Conservation (phyloP, 2,888 invertebrate genomes). For the Notodonta ziczac region DNA sequence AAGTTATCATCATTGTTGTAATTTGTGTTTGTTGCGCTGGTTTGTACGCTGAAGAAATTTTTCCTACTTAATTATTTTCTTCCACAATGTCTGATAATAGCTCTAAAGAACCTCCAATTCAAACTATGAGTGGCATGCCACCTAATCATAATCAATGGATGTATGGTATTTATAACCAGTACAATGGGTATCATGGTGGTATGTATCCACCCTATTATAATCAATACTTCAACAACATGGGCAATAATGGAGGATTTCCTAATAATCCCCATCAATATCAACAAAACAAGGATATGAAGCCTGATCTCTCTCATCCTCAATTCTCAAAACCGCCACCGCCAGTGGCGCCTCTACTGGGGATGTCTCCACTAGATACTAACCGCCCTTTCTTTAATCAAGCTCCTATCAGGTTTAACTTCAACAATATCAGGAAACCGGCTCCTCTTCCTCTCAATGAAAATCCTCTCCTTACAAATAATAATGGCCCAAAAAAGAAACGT, state of each 20-base stretch:
- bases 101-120: conserved; percentile 75
- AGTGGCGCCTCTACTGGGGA: conserved; percentile 66
- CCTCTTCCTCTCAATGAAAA: conserved; percentile 72
- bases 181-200: conserved; percentile 69
- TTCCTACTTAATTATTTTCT: conserved; percentile 10
- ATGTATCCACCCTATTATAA: conserved; percentile 81
- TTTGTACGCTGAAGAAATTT: not conserved
- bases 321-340: conserved; percentile 68
- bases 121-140: conserved; percentile 75
- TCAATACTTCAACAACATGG: conserved; percentile 77
- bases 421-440: conserved; percentile 68
- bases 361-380: conserved; percentile 73
- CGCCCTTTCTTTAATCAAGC: conserved; percentile 75
- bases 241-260: conserved; percentile 56
- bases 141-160: conserved; percentile 75
- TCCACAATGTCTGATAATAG: conserved; percentile 68
- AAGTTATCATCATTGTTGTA: conserved; percentile 9
- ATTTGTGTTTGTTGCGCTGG: conserved; percentile 2
- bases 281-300: conserved; percentile 59
- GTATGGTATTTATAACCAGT: conserved; percentile 71
- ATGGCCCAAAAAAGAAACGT: conserved; percentile 89
- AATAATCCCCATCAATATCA: conserved; percentile 64
- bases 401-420: conserved; percentile 79
- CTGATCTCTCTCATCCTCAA: conserved; percentile 57
- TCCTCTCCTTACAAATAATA: conserved; percentile 70